Conservation (phyloP, 1,140 invertebrate genomes). For the Ceratosolen fusciceps region DNA sequence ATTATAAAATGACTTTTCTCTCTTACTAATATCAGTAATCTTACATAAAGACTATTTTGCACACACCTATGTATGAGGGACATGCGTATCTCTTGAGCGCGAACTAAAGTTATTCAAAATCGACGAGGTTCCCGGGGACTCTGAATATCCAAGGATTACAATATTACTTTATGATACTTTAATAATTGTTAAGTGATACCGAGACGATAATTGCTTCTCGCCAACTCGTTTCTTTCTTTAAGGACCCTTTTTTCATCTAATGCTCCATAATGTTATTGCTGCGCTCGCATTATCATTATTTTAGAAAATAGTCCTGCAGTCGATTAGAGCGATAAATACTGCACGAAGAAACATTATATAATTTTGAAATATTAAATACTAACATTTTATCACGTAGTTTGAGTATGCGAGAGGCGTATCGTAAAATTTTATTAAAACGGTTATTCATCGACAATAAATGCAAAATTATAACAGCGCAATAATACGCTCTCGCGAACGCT, state of each 20-base stretch:
- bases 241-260: background rate
- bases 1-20: constrained; percentile 2
- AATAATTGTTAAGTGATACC: constrained; percentile 1
- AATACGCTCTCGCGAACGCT: too few relatives aligned
- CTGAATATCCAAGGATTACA: background rate
- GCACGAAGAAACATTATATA: background rate
- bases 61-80: background rate
- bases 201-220: background rate
- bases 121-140: background rate
- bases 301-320: background rate
- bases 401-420: too few relatives aligned
- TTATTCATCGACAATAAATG: too few relatives aligned
- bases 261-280: background rate
- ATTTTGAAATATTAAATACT: too few relatives aligned
- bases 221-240: background rate
- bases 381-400: too few relatives aligned
- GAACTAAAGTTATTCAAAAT: background rate
- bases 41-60: background rate
- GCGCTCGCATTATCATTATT: background rate
- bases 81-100: background rate
- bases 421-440: too few relatives aligned
- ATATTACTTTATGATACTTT: background rate
- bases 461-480: too few relatives aligned
- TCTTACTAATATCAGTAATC: background rate
- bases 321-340: background rate